A percentile compares a stretch with the other conserved stretches of the same genome.
Conservation (phyloP, 2,888 invertebrate species). For the Ligdia adustata region DNA sequence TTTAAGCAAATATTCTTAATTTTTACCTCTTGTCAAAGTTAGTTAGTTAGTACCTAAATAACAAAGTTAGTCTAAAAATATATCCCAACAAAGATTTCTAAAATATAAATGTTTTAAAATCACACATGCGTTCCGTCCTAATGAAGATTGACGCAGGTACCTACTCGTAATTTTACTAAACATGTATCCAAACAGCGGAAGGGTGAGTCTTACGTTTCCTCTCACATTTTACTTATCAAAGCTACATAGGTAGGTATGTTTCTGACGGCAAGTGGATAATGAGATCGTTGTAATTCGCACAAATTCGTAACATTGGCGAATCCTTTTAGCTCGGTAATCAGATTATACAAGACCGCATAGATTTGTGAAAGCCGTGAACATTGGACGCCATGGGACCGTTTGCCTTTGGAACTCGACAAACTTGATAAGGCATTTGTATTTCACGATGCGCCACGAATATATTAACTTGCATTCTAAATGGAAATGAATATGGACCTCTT, state of each 20-base stretch:
- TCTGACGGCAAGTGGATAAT: slow-evolving; percentile 56
- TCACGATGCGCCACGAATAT: slow-evolving; percentile 49
- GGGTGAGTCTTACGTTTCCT: slow-evolving; percentile 20
- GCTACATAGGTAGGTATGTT: too few species aligned
- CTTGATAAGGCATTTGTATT: slow-evolving; percentile 42
- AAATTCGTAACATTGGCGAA: slow-evolving; percentile 55
- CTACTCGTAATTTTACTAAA: slow-evolving; percentile 11
- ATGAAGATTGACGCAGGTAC: slow-evolving; percentile 14
- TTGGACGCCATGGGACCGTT: slow-evolving; percentile 48
- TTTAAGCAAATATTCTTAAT: too few species aligned
- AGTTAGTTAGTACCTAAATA: too few species aligned
- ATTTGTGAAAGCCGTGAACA: slow-evolving; percentile 58
- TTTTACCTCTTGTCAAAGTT: too few species aligned
- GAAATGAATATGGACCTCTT: slow-evolving; percentile 25
- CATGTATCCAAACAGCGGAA: slow-evolving; percentile 12
- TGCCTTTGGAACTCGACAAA: slow-evolving; percentile 41
- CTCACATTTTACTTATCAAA: slow-evolving; percentile 46
- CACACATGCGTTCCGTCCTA: slow-evolving; percentile 9
- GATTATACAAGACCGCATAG: slow-evolving; percentile 63
- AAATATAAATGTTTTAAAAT: too few species aligned
- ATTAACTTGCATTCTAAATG: slow-evolving; percentile 35
- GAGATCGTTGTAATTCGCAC: slow-evolving; percentile 68
- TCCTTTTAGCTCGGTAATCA: slow-evolving; percentile 67
- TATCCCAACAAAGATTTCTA: too few species aligned
- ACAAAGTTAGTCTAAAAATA: too few species aligned